Conservation (phyloP, 2,113 vertebrate species). For the Panthera leo region DNA sequence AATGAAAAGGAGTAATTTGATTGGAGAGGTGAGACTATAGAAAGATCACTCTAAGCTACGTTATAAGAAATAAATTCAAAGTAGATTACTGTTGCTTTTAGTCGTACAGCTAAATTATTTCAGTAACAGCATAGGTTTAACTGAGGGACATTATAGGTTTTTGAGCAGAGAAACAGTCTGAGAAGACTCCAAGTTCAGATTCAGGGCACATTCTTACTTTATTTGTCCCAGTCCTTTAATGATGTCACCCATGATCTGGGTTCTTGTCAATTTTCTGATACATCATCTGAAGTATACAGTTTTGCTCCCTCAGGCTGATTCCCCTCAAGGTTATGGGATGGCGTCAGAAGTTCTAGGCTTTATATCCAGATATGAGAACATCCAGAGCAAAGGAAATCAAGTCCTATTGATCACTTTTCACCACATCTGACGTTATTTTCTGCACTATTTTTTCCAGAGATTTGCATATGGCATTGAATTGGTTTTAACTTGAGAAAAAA, state of each 20-base stretch:
- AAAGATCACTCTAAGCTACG: background rate
- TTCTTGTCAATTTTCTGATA: background rate
- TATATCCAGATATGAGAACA: background rate
- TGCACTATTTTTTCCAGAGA: background rate
- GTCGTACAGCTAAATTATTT: background rate
- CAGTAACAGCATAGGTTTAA: background rate
- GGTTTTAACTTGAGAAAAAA: conserved; percentile 37
- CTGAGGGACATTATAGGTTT: background rate
- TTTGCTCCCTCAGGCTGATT: background rate
- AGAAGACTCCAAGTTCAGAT: background rate
- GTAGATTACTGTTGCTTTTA: background rate
- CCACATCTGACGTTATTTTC: background rate
- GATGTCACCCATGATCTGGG: fast-evolving
- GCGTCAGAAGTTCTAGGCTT: background rate
- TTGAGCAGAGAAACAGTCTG: background rate
- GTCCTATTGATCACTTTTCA: background rate
- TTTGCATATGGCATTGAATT: background rate
- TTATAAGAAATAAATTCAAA: background rate
- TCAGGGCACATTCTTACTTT: background rate
- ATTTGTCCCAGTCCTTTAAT: background rate
- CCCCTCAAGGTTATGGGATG: too few relatives aligned
- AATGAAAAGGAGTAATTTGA: background rate
- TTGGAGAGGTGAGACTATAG: background rate
- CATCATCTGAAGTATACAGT: too few relatives aligned
- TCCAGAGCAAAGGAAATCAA: background rate